A percentile compares a stretch with the other conserved stretches of the same genome.
Conservation (phyloP, 2,113 vertebrate genomes). For the Grantiella picta region DNA sequence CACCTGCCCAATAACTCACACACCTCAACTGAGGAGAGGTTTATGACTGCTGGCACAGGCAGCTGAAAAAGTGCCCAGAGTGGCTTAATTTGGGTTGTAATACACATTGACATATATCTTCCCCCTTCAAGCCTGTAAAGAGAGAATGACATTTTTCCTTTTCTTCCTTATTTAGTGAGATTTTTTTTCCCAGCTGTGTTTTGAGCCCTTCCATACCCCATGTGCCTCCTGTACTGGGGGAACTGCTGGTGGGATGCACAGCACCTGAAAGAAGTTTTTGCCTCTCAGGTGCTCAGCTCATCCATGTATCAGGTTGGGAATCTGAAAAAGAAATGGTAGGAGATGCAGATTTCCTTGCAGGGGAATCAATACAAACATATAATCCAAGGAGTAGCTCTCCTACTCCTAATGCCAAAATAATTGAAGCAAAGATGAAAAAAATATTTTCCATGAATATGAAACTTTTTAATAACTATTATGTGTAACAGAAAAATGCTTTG, state of each 20-base stretch:
- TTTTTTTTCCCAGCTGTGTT: not conserved
- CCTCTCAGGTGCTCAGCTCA: not conserved
- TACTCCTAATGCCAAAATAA: not conserved
- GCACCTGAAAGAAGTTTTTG: not conserved
- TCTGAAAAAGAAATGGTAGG: not conserved
- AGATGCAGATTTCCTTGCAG: not conserved
- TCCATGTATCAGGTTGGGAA: fast-evolving
- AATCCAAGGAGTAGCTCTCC: not conserved
- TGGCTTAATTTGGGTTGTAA: not conserved
- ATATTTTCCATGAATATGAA: not conserved
- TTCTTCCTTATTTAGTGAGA: not conserved
- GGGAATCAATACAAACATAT: not conserved
- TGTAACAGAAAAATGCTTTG: not conserved
- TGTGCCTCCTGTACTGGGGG: not conserved
- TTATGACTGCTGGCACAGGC: not conserved
- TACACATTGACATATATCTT: not conserved
- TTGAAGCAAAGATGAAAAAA: not conserved
- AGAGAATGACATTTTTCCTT: not conserved
- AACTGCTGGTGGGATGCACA: not conserved
- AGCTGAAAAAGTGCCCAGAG: not conserved
- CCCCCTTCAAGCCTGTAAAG: not conserved
- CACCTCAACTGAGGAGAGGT: fast-evolving
- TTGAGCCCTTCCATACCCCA: not conserved
- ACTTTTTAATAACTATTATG: not conserved
- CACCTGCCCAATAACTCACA: not conserved